These are phyloP conservation scores for Belonocnema kinseyi DNA, from an alignment of 1,140 invertebrate species.

Conservation along the genomic window DNA sequence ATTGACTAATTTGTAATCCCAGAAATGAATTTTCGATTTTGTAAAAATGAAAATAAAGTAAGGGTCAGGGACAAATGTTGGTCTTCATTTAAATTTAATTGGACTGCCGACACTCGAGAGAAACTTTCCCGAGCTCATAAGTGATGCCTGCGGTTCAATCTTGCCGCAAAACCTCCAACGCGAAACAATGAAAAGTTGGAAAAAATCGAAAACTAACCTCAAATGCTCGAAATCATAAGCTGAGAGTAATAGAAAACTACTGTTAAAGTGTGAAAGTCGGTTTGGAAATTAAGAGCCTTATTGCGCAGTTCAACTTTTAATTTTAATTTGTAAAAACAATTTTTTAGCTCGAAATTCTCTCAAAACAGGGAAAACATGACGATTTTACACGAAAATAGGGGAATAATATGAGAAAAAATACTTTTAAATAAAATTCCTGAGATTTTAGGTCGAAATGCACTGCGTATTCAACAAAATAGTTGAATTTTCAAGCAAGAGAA, in stretches of 20 bases:
- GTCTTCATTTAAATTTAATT: conserved; percentile 27
- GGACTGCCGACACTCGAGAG: conserved; percentile 23
- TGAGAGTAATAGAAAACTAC: not conserved
- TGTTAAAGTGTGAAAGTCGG: not conserved
- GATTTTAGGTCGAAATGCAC: too few relatives aligned
- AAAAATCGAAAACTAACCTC: conserved; percentile 22
- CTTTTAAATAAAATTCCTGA: too few relatives aligned
- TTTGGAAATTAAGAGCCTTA: not conserved
- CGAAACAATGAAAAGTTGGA: conserved; percentile 1
- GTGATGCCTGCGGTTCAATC: conserved; percentile 1
- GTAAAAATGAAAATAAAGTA: not conserved
- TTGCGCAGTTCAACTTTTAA: not conserved
- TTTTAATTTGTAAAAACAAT: too few relatives aligned
- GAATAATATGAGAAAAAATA: too few relatives aligned
- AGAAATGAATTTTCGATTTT: not conserved
- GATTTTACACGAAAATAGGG: too few relatives aligned
- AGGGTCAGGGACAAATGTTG: not conserved
- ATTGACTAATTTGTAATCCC: conserved; percentile 1
- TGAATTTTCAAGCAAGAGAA: too few relatives aligned
- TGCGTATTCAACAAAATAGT: too few relatives aligned
- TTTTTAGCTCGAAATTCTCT: too few relatives aligned
- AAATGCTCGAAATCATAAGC: not conserved
- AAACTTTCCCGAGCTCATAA: conserved; percentile 23
- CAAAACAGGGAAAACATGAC: too few relatives aligned
- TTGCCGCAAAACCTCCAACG: conserved; percentile 9